Percentiles rank a stretch among this genome's conserved stretches.
phyloP scores from a whole-genome alignment of 2,113 vertebrate genomes.

The Bubo bubo region DNA sequence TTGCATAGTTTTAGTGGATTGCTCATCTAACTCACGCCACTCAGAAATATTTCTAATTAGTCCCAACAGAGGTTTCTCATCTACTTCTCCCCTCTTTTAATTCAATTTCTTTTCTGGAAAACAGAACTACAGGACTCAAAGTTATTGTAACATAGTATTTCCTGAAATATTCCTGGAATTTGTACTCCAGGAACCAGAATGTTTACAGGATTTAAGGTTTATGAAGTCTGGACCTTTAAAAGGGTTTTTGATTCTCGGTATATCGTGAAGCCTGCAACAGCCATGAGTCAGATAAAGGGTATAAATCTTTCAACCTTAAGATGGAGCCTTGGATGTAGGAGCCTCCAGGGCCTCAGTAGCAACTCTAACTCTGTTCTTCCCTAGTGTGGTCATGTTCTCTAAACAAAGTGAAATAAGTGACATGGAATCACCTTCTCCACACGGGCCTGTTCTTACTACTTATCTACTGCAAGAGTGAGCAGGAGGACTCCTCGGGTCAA shows the following conservation, averaged over 20 bases:
- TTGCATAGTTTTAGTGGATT: not conserved
- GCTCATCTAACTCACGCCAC: not conserved
- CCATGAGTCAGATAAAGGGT: not conserved
- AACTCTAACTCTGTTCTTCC: not conserved
- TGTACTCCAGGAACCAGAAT: not conserved
- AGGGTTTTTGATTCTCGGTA: not conserved
- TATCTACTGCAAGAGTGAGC: not conserved
- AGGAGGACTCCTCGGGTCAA: not conserved
- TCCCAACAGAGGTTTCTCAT: not conserved
- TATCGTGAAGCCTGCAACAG: not conserved
- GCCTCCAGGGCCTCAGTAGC: not conserved
- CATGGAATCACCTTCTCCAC: not conserved
- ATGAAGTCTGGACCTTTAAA: not conserved
- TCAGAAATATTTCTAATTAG: constrained; percentile 15
- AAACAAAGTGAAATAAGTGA: not conserved
- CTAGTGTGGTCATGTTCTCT: not conserved
- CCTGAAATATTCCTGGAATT: not conserved
- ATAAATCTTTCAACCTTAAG: not conserved
- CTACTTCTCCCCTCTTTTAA: not conserved
- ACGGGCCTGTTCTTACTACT: not conserved
- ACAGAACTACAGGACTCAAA: not conserved
- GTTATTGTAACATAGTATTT: not conserved
- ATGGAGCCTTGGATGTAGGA: not conserved
- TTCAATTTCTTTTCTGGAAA: not conserved
- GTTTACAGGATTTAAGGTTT: not conserved